Conservation (phyloP, 2,113 vertebrate species). For the Stegastes partitus region DNA sequence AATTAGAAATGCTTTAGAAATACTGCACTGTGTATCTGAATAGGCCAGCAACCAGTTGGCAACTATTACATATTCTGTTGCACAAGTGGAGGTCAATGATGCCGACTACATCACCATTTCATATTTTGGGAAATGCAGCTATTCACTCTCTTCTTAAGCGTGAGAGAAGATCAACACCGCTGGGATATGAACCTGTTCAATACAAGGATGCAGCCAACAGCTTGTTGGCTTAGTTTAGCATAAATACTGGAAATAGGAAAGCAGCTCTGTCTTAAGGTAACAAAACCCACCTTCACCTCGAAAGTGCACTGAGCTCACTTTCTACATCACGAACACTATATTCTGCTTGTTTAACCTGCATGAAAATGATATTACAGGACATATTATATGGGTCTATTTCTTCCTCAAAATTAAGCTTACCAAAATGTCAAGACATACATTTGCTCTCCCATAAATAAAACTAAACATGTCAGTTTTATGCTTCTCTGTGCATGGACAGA, state of each 20-base stretch:
- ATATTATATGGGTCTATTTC: background rate
- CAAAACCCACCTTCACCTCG: background rate
- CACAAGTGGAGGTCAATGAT: background rate
- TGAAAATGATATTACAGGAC: background rate
- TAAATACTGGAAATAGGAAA: background rate
- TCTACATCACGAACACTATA: background rate
- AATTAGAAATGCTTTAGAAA: too few relatives aligned
- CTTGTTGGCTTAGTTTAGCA: background rate
- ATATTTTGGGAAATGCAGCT: conserved; percentile 1
- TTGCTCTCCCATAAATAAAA: background rate
- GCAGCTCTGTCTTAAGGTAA: background rate
- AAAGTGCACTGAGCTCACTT: background rate
- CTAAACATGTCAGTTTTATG: background rate
- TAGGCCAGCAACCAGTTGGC: background rate
- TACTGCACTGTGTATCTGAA: background rate
- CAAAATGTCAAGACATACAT: background rate
- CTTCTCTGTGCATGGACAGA: background rate
- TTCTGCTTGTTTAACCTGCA: background rate
- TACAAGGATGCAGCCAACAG: background rate
- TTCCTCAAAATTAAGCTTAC: background rate
- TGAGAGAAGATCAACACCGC: background rate
- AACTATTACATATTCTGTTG: background rate
- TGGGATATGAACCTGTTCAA: background rate
- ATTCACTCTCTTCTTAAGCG: background rate
- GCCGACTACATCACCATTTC: background rate